phyloP scores from a whole-genome alignment of 2,113 vertebrate genomes.

The Amphiprion ocellaris region DNA sequence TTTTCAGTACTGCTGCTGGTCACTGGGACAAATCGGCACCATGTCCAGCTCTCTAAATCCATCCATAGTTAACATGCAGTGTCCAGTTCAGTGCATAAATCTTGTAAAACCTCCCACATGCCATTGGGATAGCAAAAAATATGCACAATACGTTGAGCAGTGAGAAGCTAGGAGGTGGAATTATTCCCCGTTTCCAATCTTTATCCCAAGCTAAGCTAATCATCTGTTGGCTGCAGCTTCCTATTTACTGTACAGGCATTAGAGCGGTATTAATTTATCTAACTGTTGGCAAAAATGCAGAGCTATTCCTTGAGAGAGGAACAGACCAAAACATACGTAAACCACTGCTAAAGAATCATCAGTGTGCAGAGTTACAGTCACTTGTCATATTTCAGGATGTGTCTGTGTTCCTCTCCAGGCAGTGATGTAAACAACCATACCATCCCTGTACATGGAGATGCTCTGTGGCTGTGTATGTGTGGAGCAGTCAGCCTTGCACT shows the following conservation, averaged over 20 bases:
- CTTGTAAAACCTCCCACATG: too few relatives aligned
- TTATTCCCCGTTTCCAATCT: background rate
- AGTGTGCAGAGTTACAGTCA: background rate
- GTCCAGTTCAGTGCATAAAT: too few relatives aligned
- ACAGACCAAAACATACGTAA: too few relatives aligned
- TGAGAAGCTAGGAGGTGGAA: background rate
- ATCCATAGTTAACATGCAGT: too few relatives aligned
- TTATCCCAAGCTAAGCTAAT: background rate
- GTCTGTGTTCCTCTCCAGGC: slow-evolving; percentile 2
- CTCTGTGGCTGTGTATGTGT: slow-evolving; percentile 14
- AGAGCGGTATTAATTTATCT: background rate
- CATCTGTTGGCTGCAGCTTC: background rate
- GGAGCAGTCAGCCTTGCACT: slow-evolving; percentile 60
- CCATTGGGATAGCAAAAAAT: background rate
- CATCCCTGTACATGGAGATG: slow-evolving; percentile 11
- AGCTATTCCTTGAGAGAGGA: background rate
- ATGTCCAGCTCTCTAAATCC: too few relatives aligned
- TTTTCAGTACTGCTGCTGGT: too few relatives aligned
- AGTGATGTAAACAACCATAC: slow-evolving; percentile 1
- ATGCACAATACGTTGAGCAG: background rate
- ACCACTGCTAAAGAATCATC: background rate
- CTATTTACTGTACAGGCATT: background rate
- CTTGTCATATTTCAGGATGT: slow-evolving; percentile 8
- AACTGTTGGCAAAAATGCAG: background rate
- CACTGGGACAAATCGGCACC: too few relatives aligned